phyloP scores from a whole-genome alignment of 2,113 vertebrate species.

The Lethenteron reissneri region DNA sequence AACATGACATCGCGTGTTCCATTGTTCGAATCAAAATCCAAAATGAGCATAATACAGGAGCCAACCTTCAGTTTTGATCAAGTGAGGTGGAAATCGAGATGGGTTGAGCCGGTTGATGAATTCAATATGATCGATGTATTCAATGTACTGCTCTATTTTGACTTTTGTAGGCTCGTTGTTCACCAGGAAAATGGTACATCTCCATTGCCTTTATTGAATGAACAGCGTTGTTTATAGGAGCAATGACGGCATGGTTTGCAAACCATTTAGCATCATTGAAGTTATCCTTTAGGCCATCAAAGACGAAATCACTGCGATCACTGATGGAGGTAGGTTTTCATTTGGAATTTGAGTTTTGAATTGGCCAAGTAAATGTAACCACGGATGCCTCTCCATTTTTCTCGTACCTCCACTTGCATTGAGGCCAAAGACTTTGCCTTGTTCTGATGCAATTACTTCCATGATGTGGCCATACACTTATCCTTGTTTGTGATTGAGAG shows the following conservation, averaged over 20 bases:
- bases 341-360: conserved; percentile 1
- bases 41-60: neutral
- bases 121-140: neutral
- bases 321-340: neutral
- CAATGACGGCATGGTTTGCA: neutral
- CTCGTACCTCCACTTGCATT: too few species aligned
- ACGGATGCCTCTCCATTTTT: too few species aligned
- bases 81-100: neutral
- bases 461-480: too few species aligned
- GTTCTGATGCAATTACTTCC: too few species aligned
- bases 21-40: neutral
- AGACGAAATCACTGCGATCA: neutral
- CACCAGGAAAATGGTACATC: neutral
- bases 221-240: neutral
- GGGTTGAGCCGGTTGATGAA: neutral
- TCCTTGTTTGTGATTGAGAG: too few species aligned
- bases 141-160: neutral
- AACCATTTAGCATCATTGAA: neutral
- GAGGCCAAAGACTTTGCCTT: too few species aligned
- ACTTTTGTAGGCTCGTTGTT: neutral
- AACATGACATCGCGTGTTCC: neutral
- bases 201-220: neutral
- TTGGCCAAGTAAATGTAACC: neutral
- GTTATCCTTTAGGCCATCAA: neutral
- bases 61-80: conserved; percentile 2